Base-by-base conservation (phyloP, 1,140 invertebrate species). In the Calephelis virginiensis region DNA sequence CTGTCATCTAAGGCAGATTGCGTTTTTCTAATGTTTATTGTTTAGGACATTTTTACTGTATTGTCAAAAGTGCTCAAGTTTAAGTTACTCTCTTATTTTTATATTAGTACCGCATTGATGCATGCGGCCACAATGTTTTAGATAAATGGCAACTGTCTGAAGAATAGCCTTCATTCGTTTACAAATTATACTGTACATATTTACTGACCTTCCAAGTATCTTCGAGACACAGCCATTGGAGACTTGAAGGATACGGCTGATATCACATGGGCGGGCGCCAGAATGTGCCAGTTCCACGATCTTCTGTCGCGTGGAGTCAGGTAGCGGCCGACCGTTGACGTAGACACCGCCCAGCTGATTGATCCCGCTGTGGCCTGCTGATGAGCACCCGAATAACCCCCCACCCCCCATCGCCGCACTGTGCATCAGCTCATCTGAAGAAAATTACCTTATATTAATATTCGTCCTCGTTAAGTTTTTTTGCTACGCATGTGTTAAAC, bases 281-380 rank as follows among this genome's bases (percentile, higher is more conserved):
- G 97, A 97, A 90, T 99, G 97, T 14, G 98, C 98, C 83, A 99
- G 92, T 92, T 99, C 98, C 70, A 99, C 98, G 80, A 99, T 99
- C 93, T 98, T 97, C 92, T 99, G 97, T 70, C 99, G 93, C 50
- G 98, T 99, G 60, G 96, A 97, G 92, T 99, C 98, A 1, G 98
- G 98, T 80, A 99, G 92, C 8, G 99, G 99, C 69, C 99, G 93
- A 28, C 99, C 99, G 91, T 99, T 99, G 69, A 99, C 98, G 93
- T 98, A 99, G 63, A 99, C 98, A 49, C 98, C 98, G 66, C 98
- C 98, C 71, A 99, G 94, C 92, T 99, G 98, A 92, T 99, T 99
- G 82, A 99, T 97, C 68, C 98, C 98, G 89, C 97, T 98, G 93
- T 98, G 97, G 72, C 97, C 97, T 92, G 95, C 94, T 67, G 95